These are phyloP conservation scores for Spea bombifrons DNA, from an alignment of 2,113 vertebrate genomes.

Conservation along the genomic window DNA sequence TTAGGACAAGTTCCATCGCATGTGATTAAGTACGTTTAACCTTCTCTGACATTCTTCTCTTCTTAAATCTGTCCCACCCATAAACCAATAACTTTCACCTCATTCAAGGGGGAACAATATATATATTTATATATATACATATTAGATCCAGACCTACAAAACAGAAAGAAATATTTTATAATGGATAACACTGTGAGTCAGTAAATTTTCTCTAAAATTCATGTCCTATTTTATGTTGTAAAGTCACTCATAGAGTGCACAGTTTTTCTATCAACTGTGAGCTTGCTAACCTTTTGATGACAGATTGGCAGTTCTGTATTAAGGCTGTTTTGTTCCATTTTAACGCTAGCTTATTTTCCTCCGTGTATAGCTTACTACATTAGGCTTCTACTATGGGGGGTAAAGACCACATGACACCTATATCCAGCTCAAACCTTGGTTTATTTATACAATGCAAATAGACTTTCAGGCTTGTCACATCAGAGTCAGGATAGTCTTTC, in stretches of 20 bases:
- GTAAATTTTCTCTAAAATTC: constrained; percentile 11
- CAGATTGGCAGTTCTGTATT: neutral
- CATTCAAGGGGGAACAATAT: neutral
- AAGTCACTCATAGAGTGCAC: neutral
- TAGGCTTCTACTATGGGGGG: constrained; percentile 17
- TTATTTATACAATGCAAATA: constrained; percentile 44
- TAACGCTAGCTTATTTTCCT: constrained; percentile 12
- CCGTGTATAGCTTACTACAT: constrained; percentile 2
- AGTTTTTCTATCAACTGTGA: neutral
- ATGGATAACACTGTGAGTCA: constrained; percentile 21
- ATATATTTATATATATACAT: neutral
- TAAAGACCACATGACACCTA: constrained; percentile 44
- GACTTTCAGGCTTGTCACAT: constrained; percentile 28
- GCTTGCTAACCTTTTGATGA: neutral
- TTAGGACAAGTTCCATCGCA: neutral
- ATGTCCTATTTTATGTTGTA: accelerated
- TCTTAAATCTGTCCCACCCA: neutral
- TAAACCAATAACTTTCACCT: neutral
- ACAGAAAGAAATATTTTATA: neutral
- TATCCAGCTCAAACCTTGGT: constrained; percentile 21
- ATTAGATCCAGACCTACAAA: neutral
- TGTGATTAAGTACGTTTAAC: neutral
- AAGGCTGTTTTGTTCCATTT: constrained; percentile 19
- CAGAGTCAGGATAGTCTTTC: constrained; percentile 39
- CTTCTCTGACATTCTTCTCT: neutral